Evolutionary conservation across 2,797 vertebrate genomes (phyloP).

Genomic region (Florisuga fusca): DNA sequence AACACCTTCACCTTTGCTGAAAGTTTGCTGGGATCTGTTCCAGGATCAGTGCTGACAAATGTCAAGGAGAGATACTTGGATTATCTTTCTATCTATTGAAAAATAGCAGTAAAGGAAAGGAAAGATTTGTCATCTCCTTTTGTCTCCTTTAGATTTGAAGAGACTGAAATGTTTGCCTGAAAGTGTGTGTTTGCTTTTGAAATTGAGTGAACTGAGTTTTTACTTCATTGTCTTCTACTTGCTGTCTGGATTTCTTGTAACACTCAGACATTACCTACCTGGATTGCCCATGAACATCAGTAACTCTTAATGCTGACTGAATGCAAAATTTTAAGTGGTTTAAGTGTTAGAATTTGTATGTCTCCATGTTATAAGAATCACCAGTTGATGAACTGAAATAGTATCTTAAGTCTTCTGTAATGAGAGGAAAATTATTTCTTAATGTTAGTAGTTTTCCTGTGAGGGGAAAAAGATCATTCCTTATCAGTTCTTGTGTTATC

Average conservation of each 20-base stretch:
- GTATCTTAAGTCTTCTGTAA: neutral
- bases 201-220: neutral
- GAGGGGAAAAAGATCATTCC: neutral
- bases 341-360: neutral
- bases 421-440: neutral
- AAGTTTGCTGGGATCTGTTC: neutral
- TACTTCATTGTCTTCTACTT: neutral
- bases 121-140: constrained; percentile 1
- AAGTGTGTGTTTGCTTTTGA: constrained; percentile 12
- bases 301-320: neutral
- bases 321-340: too few relatives aligned
- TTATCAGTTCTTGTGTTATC: neutral
- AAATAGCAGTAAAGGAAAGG: neutral
- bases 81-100: neutral
- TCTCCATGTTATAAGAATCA: neutral
- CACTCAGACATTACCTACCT: neutral
- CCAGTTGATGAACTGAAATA: neutral
- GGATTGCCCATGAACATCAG: neutral
- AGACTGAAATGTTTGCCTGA: neutral
- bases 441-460: neutral
- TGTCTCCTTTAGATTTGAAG: neutral
- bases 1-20: neutral
- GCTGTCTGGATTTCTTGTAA: neutral
- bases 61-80: neutral
- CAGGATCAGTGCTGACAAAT: neutral